Evolutionary conservation across 2,888 invertebrate genomes (phyloP).

Genomic region (Hypsopygia costalis): DNA sequence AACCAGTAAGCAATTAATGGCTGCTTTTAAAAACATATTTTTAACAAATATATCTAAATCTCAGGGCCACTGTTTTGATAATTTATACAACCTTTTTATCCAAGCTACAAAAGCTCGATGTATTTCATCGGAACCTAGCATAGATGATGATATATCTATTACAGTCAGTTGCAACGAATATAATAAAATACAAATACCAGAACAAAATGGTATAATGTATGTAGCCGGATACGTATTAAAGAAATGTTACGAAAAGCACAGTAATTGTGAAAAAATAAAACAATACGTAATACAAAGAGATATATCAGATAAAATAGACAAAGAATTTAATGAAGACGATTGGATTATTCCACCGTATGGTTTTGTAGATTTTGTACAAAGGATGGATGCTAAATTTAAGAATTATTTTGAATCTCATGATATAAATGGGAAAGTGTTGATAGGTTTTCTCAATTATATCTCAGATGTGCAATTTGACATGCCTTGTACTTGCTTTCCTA

Average conservation of each 20-base stretch:
- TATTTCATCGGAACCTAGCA: neutral
- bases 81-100: neutral
- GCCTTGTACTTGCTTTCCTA: neutral
- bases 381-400: neutral
- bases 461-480: neutral
- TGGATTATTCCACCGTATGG: neutral
- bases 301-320: neutral
- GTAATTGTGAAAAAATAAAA: neutral
- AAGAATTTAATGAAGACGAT: neutral
- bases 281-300: neutral
- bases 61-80: neutral
- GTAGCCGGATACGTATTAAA: neutral
- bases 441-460: neutral
- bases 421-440: neutral
- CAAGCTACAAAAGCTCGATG: neutral
- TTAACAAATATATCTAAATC: neutral
- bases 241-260: neutral
- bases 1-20: neutral
- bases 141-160: neutral
- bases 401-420: neutral
- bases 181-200: neutral
- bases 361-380: neutral
- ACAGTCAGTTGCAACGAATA: neutral
- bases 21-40: neutral
- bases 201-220: neutral